A percentile compares a stretch with the other conserved stretches of the same genome.
Evolutionary conservation across 2,888 invertebrate species (phyloP).

Genomic region (Lysandra bellargus): DNA sequence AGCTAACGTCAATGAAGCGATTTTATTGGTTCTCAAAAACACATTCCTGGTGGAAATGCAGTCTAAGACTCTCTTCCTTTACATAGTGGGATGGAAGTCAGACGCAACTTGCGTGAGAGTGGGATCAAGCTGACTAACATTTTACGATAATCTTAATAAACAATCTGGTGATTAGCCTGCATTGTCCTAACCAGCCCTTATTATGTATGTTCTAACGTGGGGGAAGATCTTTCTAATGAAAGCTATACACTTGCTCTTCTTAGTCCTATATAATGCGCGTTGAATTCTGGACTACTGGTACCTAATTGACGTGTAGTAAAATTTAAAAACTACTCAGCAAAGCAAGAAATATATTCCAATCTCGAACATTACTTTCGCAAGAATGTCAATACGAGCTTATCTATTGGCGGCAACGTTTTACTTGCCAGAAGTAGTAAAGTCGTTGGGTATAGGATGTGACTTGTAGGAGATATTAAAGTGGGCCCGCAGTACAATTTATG

Average conservation of each 20-base stretch:
- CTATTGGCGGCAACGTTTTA: not conserved
- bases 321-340: not conserved
- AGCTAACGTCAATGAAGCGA: too few species aligned
- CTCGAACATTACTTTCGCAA: not conserved
- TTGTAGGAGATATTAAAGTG: constrained; percentile 17
- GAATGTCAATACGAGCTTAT: not conserved
- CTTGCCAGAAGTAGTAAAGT: not conserved
- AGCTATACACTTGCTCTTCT: not conserved
- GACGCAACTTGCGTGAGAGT: not conserved
- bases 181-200: not conserved
- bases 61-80: not conserved
- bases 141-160: not conserved
- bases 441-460: constrained; percentile 5
- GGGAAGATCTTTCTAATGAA: not conserved
- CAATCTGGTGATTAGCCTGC: not conserved
- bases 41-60: too few species aligned
- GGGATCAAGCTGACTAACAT: not conserved
- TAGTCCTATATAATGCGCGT: too few species aligned
- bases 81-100: not conserved
- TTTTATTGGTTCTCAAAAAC: too few species aligned
- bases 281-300: too few species aligned
- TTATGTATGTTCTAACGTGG: not conserved
- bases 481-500: constrained; percentile 8
- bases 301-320: not conserved
- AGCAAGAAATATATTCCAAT: not conserved